Conservation (phyloP, 1,140 invertebrate species). For the Cecropterus lyciades region DNA sequence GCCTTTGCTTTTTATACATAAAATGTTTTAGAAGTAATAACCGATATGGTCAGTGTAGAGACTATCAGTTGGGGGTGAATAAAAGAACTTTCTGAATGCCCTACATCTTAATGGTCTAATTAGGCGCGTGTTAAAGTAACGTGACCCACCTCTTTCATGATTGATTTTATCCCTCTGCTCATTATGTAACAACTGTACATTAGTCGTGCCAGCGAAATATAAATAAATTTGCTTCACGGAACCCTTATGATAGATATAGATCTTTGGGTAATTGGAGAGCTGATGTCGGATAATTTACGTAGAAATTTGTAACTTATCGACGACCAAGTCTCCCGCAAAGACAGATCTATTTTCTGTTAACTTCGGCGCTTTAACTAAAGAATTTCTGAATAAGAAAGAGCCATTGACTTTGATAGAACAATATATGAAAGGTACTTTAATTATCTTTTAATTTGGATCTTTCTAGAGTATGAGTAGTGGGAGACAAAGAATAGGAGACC, state of each 20-base stretch:
- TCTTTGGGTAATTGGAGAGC: constrained; percentile 1
- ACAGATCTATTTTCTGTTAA: neutral
- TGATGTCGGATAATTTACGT: neutral
- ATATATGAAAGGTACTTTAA: too few species aligned
- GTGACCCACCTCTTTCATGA: constrained; percentile 14
- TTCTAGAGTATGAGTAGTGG: too few species aligned
- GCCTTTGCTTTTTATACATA: too few species aligned
- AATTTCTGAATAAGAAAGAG: too few species aligned
- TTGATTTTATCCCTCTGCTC: constrained; percentile 9
- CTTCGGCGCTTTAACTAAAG: too few species aligned
- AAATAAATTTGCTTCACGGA: constrained; percentile 3
- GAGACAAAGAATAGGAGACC: too few species aligned
- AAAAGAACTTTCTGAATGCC: constrained; percentile 17
- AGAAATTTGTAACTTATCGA: neutral
- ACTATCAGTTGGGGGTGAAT: constrained; percentile 11
- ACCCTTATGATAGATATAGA: neutral
- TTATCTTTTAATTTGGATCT: too few species aligned
- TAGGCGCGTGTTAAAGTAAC: constrained; percentile 12
- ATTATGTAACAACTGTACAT: constrained; percentile 12
- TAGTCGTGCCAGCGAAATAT: constrained; percentile 1
- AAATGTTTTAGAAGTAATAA: constrained; percentile 5
- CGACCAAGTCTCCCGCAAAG: neutral
- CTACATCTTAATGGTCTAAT: constrained; percentile 18
- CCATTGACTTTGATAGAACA: too few species aligned
- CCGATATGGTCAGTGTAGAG: neutral